A percentile compares a stretch with the other conserved stretches of the same genome.
phyloP scores from a whole-genome alignment of 2,797 vertebrate genomes.

The Cheirogaleus major region DNA sequence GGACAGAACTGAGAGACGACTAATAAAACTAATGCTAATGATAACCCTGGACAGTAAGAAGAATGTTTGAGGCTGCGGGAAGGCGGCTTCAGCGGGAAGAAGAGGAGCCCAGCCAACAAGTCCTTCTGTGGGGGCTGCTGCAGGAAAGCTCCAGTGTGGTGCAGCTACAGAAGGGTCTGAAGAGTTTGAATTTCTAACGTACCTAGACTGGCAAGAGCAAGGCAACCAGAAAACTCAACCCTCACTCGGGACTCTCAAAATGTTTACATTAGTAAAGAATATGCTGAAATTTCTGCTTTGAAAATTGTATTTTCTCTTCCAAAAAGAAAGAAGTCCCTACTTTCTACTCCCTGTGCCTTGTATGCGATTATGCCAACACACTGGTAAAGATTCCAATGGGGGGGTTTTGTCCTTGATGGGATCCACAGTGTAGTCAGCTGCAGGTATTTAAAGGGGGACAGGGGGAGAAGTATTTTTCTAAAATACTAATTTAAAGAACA shows the following conservation, averaged over 20 bases:
- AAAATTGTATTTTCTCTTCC: not conserved
- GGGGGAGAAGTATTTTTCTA: slow-evolving; percentile 61
- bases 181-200: not conserved
- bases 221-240: not conserved
- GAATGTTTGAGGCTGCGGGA: not conserved
- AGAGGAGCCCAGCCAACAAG: not conserved
- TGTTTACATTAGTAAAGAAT: not conserved
- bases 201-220: not conserved
- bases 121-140: not conserved
- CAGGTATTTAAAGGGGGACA: slow-evolving; percentile 65
- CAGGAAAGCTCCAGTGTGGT: not conserved
- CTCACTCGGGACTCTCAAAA: not conserved
- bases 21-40: not conserved
- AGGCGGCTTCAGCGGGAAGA: rapidly evolving
- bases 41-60: not conserved
- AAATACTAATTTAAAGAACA: slow-evolving; percentile 68
- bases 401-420: slow-evolving; percentile 20
- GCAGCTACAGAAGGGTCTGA: not conserved
- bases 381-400: not conserved
- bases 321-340: not conserved
- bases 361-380: rapidly evolving
- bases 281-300: not conserved
- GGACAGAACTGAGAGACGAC: not conserved
- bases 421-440: not conserved
- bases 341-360: not conserved